Percentiles rank a stretch among this genome's conserved stretches.
Conservation (phyloP, 2,797 vertebrate genomes). For the Gymnothorax javanicus region DNA sequence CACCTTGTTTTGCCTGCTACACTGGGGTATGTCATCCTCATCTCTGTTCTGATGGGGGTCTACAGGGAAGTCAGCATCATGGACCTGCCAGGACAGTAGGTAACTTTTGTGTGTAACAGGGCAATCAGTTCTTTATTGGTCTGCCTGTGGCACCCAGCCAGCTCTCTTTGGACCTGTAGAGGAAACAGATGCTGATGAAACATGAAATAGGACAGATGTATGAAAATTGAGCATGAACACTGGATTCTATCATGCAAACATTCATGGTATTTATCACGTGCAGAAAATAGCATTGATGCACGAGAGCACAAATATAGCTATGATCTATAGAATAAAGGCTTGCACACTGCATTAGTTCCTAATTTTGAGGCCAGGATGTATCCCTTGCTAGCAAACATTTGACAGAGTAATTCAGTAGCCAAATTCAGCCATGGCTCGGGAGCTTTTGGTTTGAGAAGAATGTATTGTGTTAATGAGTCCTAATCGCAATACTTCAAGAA, state of each 20-base stretch:
- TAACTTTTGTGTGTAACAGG: conserved; percentile 63
- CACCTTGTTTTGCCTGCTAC: conserved; percentile 54
- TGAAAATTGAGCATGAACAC: neutral
- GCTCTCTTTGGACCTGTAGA: neutral
- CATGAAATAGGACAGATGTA: neutral
- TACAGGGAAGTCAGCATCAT: conserved; percentile 70
- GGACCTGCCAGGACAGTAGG: conserved; percentile 79
- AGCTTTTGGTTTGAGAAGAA: neutral
- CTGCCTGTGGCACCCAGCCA: neutral
- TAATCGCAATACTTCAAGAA: neutral
- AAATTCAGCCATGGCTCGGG: neutral
- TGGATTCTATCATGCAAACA: neutral
- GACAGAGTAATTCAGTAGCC: neutral
- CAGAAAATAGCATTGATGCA: neutral
- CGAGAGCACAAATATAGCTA: neutral
- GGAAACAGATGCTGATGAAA: neutral
- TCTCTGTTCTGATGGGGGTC: conserved; percentile 38
- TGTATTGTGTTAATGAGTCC: neutral
- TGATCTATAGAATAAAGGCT: neutral
- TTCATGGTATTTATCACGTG: neutral
- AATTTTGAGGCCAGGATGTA: neutral
- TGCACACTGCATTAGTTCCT: neutral
- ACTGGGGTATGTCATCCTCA: neutral
- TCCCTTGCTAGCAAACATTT: neutral
- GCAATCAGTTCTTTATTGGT: neutral